phyloP scores from a whole-genome alignment of 2,113 vertebrate species.

The Progne subis region DNA sequence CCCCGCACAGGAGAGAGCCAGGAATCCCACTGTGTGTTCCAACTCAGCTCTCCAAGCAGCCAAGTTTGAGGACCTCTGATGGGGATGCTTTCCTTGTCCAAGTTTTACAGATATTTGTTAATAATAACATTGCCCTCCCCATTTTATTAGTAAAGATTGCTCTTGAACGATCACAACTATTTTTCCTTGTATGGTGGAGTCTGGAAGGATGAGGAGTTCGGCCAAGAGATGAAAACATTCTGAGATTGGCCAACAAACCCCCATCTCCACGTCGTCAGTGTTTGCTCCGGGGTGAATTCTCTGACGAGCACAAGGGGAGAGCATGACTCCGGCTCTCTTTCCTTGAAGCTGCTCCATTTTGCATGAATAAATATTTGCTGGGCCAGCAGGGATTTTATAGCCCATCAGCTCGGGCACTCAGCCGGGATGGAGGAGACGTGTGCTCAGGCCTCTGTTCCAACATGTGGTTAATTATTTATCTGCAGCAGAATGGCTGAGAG shows the following conservation, averaged over 20 bases:
- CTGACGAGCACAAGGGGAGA: not conserved
- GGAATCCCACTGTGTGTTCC: not conserved
- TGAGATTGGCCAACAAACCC: not conserved
- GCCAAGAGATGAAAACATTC: not conserved
- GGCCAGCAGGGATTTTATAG: conserved; percentile 48
- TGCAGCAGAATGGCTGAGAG: conserved; percentile 13
- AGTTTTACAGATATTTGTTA: not conserved
- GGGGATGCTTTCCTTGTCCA: not conserved
- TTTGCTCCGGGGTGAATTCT: not conserved
- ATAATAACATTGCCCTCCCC: not conserved
- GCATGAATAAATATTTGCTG: conserved; percentile 40
- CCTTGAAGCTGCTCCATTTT: not conserved
- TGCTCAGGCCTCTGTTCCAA: conserved; percentile 10
- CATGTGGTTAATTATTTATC: conserved; percentile 2
- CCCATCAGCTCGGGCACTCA: conserved; percentile 13
- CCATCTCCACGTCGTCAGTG: fast-evolving
- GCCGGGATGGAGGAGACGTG: not conserved
- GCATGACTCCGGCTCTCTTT: fast-evolving
- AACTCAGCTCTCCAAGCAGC: not conserved
- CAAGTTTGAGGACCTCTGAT: not conserved
- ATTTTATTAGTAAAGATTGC: not conserved
- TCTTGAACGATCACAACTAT: not conserved
- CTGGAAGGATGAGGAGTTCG: not conserved
- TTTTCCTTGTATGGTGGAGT: not conserved
- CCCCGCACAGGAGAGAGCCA: not conserved